These are phyloP conservation scores for Sapayoa aenigma DNA, from an alignment of 2,113 vertebrate species.

Conservation along the genomic window DNA sequence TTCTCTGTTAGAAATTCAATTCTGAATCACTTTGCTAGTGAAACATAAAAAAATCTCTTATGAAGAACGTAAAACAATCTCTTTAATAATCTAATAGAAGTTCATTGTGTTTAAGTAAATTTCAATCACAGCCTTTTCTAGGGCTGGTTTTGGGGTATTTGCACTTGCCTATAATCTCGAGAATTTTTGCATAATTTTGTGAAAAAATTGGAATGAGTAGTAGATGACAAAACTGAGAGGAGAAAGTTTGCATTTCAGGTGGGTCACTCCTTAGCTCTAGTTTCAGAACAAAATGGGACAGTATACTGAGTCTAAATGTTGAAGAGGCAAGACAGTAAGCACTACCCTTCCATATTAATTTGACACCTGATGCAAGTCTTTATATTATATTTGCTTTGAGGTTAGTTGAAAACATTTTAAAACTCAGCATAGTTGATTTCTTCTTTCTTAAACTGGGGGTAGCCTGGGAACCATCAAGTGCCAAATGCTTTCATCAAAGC, in stretches of 20 bases:
- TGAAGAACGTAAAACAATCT: background rate
- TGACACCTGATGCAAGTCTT: slow-evolving; percentile 23
- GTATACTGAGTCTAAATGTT: background rate
- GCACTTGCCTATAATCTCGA: background rate
- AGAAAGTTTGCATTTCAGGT: slow-evolving; percentile 3
- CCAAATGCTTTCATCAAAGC: slow-evolving; percentile 60
- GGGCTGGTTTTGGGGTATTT: background rate
- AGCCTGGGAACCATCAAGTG: slow-evolving; percentile 70
- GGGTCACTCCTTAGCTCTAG: background rate
- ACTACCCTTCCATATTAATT: background rate
- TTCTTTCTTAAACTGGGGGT: slow-evolving; percentile 7
- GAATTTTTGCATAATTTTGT: background rate
- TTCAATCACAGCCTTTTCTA: too few relatives aligned
- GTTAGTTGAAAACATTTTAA: slow-evolving; percentile 35
- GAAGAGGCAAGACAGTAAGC: background rate
- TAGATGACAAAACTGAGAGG: slow-evolving; percentile 8
- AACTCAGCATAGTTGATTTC: slow-evolving; percentile 4
- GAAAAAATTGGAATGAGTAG: background rate
- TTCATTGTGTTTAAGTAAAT: background rate
- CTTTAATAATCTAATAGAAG: background rate
- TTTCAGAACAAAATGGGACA: background rate
- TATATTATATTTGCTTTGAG: slow-evolving; percentile 13
- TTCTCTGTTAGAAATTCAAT: background rate
- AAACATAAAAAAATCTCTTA: background rate
- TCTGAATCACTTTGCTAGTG: background rate